phyloP scores from a whole-genome alignment of 2,888 invertebrate species.

The Zootermopsis nevadensis region DNA sequence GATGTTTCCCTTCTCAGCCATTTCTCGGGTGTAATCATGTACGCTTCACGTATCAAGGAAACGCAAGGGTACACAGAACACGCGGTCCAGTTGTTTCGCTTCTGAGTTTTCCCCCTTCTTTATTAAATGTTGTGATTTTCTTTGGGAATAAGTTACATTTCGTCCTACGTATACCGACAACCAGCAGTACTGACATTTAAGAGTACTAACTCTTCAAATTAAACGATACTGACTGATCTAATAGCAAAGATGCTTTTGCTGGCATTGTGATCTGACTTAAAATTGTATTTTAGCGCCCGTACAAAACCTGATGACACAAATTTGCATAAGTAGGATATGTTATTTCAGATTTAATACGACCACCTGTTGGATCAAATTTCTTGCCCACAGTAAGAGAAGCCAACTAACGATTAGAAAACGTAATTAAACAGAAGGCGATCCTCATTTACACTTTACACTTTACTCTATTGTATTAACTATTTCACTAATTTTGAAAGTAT shows the following conservation, averaged over 20 bases:
- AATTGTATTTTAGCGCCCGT: too few relatives aligned
- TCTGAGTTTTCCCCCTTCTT: not conserved
- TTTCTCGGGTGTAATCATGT: constrained; percentile 2
- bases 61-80: not conserved
- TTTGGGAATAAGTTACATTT: not conserved
- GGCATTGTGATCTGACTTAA: too few relatives aligned
- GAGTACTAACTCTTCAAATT: too few relatives aligned
- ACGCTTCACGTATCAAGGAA: constrained; percentile 9
- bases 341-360: not conserved
- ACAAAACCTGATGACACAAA: too few relatives aligned
- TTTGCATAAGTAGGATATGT: not conserved
- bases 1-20: not conserved
- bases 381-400: too few relatives aligned
- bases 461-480: too few relatives aligned
- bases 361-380: not conserved
- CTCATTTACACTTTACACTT: too few relatives aligned
- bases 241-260: too few relatives aligned
- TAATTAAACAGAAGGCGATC: too few relatives aligned
- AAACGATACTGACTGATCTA: too few relatives aligned
- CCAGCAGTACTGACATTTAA: not conserved
- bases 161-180: not conserved
- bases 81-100: not conserved
- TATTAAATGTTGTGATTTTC: constrained; percentile 7
- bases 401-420: too few relatives aligned
- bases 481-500: too few relatives aligned